Conservation (phyloP, 2,888 invertebrate genomes). For the Calephelis perditalis region DNA sequence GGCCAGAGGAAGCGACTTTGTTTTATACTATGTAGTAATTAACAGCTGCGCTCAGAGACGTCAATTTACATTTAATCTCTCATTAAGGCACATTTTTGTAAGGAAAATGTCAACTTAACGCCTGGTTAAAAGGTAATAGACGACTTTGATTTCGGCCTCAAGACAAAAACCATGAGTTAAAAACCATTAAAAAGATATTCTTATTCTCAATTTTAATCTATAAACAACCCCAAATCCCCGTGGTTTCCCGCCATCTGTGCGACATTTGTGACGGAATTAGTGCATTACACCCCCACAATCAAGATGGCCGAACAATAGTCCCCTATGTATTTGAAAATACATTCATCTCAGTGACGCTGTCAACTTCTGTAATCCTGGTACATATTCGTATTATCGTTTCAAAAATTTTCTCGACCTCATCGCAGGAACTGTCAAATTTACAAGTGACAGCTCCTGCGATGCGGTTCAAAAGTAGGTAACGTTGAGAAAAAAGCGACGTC, state of each 20-base stretch:
- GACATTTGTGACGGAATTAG: conserved; percentile 44
- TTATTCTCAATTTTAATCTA: conserved; percentile 3
- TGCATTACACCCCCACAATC: conserved; percentile 37
- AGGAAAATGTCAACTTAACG: too few relatives aligned
- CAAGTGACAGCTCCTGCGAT: too few relatives aligned
- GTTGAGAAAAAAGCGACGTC: too few relatives aligned
- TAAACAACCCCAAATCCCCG: conserved; percentile 42
- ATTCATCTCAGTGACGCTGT: conserved; percentile 36
- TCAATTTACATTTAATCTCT: too few relatives aligned
- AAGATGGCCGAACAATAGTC: conserved; percentile 33
- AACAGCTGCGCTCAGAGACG: too few relatives aligned
- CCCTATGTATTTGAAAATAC: conserved; percentile 39
- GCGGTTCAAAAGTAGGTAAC: too few relatives aligned
- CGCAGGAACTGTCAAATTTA: too few relatives aligned
- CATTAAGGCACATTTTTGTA: too few relatives aligned
- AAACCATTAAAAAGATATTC: background rate
- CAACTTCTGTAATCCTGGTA: conserved; percentile 4
- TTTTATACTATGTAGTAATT: too few relatives aligned
- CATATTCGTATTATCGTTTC: background rate
- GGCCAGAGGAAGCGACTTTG: too few relatives aligned
- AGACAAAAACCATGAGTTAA: background rate
- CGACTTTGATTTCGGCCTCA: background rate
- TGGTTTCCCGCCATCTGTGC: conserved; percentile 48
- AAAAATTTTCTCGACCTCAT: too few relatives aligned
- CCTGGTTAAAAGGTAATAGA: too few relatives aligned